Evolutionary conservation across 37 sponge, comb jelly and placozoan genomes (phyloP), one percentile per base, ranked within the genome.

Genomic region (Hormiphora californensis): DNA sequence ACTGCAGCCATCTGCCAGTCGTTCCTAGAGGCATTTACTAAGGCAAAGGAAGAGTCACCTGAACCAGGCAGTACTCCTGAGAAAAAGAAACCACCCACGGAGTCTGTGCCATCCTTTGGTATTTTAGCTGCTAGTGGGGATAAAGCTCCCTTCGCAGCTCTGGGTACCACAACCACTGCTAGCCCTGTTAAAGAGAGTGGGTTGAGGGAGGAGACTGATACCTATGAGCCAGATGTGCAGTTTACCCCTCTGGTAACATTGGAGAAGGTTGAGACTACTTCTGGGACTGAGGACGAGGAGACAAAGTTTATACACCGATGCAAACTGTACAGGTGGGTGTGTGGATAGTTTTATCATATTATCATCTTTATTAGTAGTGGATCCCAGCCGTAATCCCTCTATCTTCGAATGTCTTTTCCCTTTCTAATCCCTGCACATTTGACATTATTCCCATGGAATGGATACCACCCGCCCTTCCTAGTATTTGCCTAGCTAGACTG

Each of bases 281-380:
- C 92, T 0, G 92, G 96, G 39, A 94, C 95, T 12, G 96, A 98
- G 31, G 87, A 89, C 12, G 94, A 89, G 67, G 89, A 91, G 9
- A 54, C 54, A 0, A 23, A 91, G 33, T 95, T 92, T 34, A 35
- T 54, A 12, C 67, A 91, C 40, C 68, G 94, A 28, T 90, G 90
- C 9, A 95, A 93, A 61, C 89, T 98, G 57, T 98, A 69, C 67
- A 39, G 81, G 81, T 73, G 5, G 21, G 51, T 46, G 12, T 12
- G n/a, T n/a, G n/a, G n/a, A n/a, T n/a, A n/a, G n/a, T n/a, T n/a
- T n/a, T n/a, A n/a, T n/a, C n/a, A n/a, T n/a, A n/a, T n/a, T n/a
- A n/a, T n/a, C n/a, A n/a, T n/a, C n/a, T n/a, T n/a, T n/a, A n/a
- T n/a, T n/a, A n/a, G n/a, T n/a, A n/a, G n/a, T n/a, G n/a, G n/a